Conservation (phyloP, 2,797 vertebrate genomes). For the Takifugu ocellatus region DNA sequence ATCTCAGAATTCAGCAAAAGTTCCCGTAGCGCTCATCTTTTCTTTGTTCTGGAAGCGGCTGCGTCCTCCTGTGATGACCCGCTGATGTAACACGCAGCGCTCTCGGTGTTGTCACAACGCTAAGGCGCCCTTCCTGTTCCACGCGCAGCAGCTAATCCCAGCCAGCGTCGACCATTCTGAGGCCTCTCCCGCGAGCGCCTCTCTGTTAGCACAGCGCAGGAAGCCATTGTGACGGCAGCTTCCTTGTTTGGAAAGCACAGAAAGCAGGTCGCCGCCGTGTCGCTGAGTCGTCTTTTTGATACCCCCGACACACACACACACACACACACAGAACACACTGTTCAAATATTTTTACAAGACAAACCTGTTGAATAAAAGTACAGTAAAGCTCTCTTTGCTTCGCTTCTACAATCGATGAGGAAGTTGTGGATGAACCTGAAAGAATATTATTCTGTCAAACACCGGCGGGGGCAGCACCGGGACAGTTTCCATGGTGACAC, state of each 20-base stretch:
- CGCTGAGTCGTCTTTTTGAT: conserved; percentile 33
- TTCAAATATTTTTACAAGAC: conserved; percentile 1
- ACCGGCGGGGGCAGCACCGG: too few species aligned
- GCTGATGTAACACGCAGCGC: conserved; percentile 40
- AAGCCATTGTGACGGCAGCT: conserved; percentile 50
- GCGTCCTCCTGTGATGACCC: conserved; percentile 23
- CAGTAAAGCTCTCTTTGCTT: conserved; percentile 21
- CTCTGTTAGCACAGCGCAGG: conserved; percentile 51
- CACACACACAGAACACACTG: conserved; percentile 9
- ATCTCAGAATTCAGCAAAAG: too few species aligned
- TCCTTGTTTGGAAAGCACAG: conserved; percentile 66
- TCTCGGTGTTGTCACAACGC: conserved; percentile 40
- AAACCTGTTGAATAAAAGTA: not conserved
- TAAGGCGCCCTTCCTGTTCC: conserved; percentile 54
- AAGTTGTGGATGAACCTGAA: conserved; percentile 10
- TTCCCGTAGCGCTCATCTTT: not conserved
- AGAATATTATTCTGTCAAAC: too few species aligned
- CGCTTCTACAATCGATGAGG: conserved; percentile 1
- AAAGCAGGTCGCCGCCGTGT: conserved; percentile 36
- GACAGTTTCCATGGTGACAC: too few species aligned
- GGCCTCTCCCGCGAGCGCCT: conserved; percentile 35
- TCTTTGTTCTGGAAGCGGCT: conserved; percentile 30
- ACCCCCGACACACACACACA: conserved; percentile 21
- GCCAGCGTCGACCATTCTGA: conserved; percentile 27
- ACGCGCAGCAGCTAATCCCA: conserved; percentile 41